A percentile compares a stretch with the other conserved stretches of the same genome.
Conservation (phyloP, 2,888 invertebrate species). For the Tenthredo distinguenda region DNA sequence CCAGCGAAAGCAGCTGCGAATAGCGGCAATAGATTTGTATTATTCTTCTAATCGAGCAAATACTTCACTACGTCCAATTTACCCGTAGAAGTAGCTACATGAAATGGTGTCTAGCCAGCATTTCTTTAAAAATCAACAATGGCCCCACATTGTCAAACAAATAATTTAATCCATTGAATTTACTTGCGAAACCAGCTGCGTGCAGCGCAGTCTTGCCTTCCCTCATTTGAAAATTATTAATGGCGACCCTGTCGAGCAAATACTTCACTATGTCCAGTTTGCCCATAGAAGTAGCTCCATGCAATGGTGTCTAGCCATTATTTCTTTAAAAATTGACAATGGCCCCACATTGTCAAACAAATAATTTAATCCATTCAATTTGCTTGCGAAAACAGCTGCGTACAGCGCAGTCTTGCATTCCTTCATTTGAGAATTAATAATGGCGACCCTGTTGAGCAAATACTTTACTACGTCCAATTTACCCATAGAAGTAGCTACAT, state of each 20-base stretch:
- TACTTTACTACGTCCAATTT: neutral
- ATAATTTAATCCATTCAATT: no score
- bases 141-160: neutral
- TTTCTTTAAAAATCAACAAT: neutral
- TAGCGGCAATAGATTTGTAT: neutral
- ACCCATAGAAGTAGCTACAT: neutral
- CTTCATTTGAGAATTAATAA: constrained; percentile 71
- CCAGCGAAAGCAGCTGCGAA: neutral
- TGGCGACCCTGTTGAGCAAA: neutral
- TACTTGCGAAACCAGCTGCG: neutral
- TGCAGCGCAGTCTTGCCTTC: constrained; percentile 82
- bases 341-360: no score
- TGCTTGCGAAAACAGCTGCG: neutral
- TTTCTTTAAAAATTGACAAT: no score
- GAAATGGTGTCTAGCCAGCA: constrained; percentile 66
- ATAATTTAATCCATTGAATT: neutral
- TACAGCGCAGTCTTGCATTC: constrained; percentile 81
- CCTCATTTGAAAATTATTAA: constrained; percentile 85
- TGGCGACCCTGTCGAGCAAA: constrained; percentile 86
- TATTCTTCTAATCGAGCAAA: neutral
- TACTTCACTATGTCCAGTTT: constrained; percentile 76
- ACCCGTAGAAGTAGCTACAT: constrained; percentile 69
- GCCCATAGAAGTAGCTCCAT: neutral
- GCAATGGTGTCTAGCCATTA: no score
- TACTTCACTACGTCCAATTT: neutral